phyloP scores from a whole-genome alignment of 2,888 invertebrate species.

The Helobdella robusta region DNA sequence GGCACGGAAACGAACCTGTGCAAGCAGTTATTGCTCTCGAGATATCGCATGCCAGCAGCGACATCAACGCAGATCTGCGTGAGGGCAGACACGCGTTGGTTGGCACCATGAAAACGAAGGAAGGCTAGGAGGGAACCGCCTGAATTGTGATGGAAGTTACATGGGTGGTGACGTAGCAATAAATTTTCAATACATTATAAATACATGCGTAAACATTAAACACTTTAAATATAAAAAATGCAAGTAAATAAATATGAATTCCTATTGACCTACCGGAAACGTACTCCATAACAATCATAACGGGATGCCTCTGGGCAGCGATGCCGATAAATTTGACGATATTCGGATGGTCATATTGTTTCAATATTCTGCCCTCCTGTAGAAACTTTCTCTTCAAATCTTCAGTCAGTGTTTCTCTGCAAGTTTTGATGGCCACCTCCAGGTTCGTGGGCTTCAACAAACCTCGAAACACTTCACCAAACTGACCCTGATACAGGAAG shows the following conservation, averaged over 20 bases:
- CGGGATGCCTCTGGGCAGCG: constrained; percentile 92
- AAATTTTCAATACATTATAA: background rate
- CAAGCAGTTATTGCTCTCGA: constrained; percentile 89
- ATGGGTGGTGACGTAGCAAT: background rate
- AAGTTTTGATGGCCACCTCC: constrained; percentile 90
- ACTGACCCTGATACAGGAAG: constrained; percentile 91
- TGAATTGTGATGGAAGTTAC: constrained; percentile 41
- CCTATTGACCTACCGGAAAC: constrained; percentile 60
- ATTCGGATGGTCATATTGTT: constrained; percentile 92
- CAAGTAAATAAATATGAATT: background rate
- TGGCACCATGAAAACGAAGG: constrained; percentile 65
- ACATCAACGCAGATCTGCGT: constrained; percentile 81
- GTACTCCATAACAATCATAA: constrained; percentile 97
- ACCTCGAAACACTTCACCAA: constrained; percentile 76
- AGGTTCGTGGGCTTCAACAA: constrained; percentile 54
- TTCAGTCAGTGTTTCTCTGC: constrained; percentile 81
- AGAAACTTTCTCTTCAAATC: constrained; percentile 85
- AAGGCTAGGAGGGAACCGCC: constrained; percentile 84
- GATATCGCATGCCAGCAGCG: constrained; percentile 85
- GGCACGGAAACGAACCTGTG: constrained; percentile 56
- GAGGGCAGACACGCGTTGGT: constrained; percentile 40
- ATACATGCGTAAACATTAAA: background rate
- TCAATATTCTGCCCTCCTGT: constrained; percentile 85
- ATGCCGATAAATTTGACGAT: constrained; percentile 91
- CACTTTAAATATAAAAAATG: background rate